These are phyloP conservation scores for Mizuhopecten yessoensis DNA, from an alignment of 1,140 invertebrate species.

Conservation along the genomic window DNA sequence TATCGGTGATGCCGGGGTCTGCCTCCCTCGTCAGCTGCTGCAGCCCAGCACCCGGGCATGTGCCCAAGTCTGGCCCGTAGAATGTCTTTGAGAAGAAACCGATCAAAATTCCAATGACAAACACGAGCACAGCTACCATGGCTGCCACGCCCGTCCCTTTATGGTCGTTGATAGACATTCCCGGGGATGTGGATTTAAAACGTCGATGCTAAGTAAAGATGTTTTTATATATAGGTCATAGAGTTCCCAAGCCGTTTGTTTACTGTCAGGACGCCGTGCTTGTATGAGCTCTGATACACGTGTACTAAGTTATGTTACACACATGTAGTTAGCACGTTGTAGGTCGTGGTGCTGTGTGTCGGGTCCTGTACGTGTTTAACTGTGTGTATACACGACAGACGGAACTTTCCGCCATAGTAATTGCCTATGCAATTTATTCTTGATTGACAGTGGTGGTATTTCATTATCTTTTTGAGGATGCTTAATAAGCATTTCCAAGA, in stretches of 20 bases:
- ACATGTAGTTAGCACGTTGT: background rate
- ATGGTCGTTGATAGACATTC: background rate
- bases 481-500: no score
- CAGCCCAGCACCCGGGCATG: background rate
- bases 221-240: background rate
- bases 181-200: background rate
- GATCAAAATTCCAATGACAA: background rate
- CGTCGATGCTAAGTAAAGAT: no score
- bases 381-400: background rate
- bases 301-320: background rate
- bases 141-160: slow-evolving; percentile 20
- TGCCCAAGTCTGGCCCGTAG: background rate
- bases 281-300: background rate
- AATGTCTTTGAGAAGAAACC: slow-evolving; percentile 30
- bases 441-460: no score
- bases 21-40: background rate
- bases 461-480: no score
- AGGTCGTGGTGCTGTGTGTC: background rate
- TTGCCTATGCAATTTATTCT: no score
- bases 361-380: background rate
- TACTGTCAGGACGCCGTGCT: background rate
- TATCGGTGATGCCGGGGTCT: background rate
- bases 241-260: background rate
- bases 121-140: background rate
- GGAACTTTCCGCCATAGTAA: no score